Evolutionary conservation across 2,888 invertebrate species (phyloP), one percentile per base, ranked within the genome.

Genomic region (Chrysopilus asiliformis): DNA sequence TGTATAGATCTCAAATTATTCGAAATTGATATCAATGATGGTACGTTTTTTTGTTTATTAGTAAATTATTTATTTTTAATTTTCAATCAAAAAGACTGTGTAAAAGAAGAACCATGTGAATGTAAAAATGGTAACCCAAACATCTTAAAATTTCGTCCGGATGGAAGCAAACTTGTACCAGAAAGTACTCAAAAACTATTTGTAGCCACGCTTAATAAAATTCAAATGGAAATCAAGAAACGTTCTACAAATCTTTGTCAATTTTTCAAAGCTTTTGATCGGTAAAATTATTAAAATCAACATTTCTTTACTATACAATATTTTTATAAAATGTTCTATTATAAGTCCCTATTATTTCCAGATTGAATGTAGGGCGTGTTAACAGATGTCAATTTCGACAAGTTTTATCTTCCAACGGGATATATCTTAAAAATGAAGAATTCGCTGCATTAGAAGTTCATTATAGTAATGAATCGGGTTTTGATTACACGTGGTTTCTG

Each of bases 11-110:
- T 84, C 83, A 69, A 72, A 39, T 74, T 75, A 15, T 85, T 85
- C 55, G 78, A 77, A 50, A 77, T 79, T 49, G 83, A 84, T 55
- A 73, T 84, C 45, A 79, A 85, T 52, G 74, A 76, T 52, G 82
- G 79, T 78, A 49, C 16, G 9, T 16, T 14, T 3, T 16, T 20
- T 15, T 18, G 9, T 28, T 14, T 15, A 10, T 14, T 10, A 27
- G 9, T 15, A 28, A 29, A 7, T 29, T n/a, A 3, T 12, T 14
- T 16, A 19, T 17, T 18, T 34, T 28, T 14, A n/a, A 15, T 20
- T 26, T 10, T 2, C 9, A 12, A 28, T 12, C 12, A 10, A 2
- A 25, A 25, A 76, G 78, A 76, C 30, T 78, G 77, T 49, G 73
- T 75, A 1, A 63, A 69, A 12, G 75, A 74, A 47, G 68, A 74